Base-by-base conservation (phyloP, 1,140 invertebrate genomes). In the Eulimnadia texana region DNA sequence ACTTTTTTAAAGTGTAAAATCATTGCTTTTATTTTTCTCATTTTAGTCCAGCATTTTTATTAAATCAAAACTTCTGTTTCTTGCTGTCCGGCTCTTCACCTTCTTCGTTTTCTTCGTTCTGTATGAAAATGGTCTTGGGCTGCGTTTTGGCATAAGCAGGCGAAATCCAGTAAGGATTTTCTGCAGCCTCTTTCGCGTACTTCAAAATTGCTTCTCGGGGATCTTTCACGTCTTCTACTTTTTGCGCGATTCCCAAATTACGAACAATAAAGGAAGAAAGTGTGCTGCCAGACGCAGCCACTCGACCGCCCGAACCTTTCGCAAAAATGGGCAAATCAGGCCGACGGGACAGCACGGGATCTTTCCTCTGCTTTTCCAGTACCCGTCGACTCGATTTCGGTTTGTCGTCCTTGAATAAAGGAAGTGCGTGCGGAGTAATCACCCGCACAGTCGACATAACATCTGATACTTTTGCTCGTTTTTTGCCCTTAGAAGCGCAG, bases 241-340 rank as follows among this genome's bases (percentile, higher is more conserved):
- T 80, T 69, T 98, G 98, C 66, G 88, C 90, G 1, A 94, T 74
- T 0, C 94, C 95, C 23, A 99, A 77, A 72, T 97, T 94, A 60
- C 94, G 80, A 52, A 97, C 97, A 23, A 99, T 93, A 73, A 93
- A 99, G 0, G 94, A 98, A 64, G 93, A 95, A 0, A 99, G 76
- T 0, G 96, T 99, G 61, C 91, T 92, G 27, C 97, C 97, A 55
- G 93, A 93, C 0, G 89, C 86, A 0, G 90, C 93, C 2, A 99
- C 85, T 66, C 93, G 79, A n/a, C 94, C 94, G 42, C 90, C 91
- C 67, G 88, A 84, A 20, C 90, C 80, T 61, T 79, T 77, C 19
- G 93, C 97, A 57, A 71, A 74, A n/a, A 98, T 92, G 0, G 96
- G 96, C 52, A 98, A 75, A 74, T 99, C 95, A n/a, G 92, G 96